Conservation (phyloP, 1,140 invertebrate species). For the Mizuhopecten yessoensis region DNA sequence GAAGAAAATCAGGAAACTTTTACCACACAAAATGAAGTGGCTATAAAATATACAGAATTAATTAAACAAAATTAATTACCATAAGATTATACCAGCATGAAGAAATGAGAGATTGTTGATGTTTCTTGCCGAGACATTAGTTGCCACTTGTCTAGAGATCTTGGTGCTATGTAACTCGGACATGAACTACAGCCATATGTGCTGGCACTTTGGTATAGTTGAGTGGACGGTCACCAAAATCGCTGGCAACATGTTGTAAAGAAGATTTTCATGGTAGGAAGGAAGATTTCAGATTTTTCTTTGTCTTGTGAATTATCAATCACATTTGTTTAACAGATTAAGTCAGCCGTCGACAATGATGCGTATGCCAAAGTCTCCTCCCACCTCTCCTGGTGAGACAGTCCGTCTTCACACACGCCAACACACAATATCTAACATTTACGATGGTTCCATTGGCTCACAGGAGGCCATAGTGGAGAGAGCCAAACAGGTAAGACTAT, state of each 20-base stretch:
- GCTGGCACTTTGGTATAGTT: not conserved
- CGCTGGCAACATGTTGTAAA: constrained; percentile 10
- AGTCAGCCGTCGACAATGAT: constrained; percentile 46
- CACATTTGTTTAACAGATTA: constrained; percentile 4
- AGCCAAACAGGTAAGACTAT: constrained; percentile 89
- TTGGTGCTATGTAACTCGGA: too few relatives aligned
- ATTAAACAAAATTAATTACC: too few relatives aligned
- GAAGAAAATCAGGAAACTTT: too few relatives aligned
- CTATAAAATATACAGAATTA: too few relatives aligned
- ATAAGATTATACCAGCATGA: too few relatives aligned
- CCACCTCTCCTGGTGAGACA: constrained; percentile 55
- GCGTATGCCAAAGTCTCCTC: constrained; percentile 63
- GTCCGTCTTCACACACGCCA: constrained; percentile 58
- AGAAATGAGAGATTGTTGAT: too few relatives aligned
- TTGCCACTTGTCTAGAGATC: too few relatives aligned
- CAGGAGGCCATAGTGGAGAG: constrained; percentile 94
- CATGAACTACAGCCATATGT: constrained; percentile 48
- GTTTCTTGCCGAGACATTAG: too few relatives aligned
- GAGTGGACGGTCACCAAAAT: not conserved
- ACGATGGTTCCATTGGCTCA: constrained; percentile 84
- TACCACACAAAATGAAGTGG: too few relatives aligned
- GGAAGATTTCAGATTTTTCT: too few relatives aligned
- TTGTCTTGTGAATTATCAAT: too few relatives aligned
- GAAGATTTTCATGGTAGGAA: too few relatives aligned
- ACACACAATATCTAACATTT: constrained; percentile 84